Base-by-base conservation (phyloP, 2,888 invertebrate species). In the Microctonus brassicae region DNA sequence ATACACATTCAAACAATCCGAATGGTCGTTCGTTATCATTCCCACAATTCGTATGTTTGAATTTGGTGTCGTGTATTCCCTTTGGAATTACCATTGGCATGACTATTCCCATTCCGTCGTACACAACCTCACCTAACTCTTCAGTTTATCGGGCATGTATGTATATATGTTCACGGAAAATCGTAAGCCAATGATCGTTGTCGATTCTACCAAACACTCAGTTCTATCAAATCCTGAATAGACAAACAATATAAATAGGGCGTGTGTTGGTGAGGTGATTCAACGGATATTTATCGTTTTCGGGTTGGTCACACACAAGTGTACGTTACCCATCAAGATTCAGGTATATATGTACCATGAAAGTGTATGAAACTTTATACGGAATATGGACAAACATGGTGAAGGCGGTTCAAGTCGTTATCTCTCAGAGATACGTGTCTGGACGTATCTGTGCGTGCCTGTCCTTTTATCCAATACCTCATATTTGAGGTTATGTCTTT, bases 381-480 rank as follows among this genome's bases (percentile, higher is more conserved):
- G n/a, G n/a, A n/a, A 39, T 39, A 13, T 39, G n/a, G 39, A 17
- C 17, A 7, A 47, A 47, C 47, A 47, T 17, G 47, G 7, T 9
- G 47, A 47, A 47, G 47, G 47, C 47, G 47, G 47, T 47, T 17
- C 47, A 20, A 47, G 47, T 47, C 47, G 17, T 47, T 47, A 47
- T 47, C 9, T 17, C 5, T n/a, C 17, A 20, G 7, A 47, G n/a
- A n/a, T n/a, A n/a, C n/a, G n/a, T n/a, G n/a, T n/a, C n/a, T n/a
- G n/a, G n/a, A n/a, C n/a, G n/a, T n/a, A n/a, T n/a, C n/a, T n/a
- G n/a, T n/a, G n/a, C 17, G 5, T 47, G 47, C 2, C 47, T 17
- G 47, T 47, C 47, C 47, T 47, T 47, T 20, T n/a, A 47, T 47
- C 47, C 47, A 47, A 47, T 47, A 47, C 47, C 47, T 47, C 47